Evolutionary conservation across 2,888 invertebrate genomes (phyloP), one percentile per base, ranked within the genome.

Genomic region (Myopa tessellatipennis): DNA sequence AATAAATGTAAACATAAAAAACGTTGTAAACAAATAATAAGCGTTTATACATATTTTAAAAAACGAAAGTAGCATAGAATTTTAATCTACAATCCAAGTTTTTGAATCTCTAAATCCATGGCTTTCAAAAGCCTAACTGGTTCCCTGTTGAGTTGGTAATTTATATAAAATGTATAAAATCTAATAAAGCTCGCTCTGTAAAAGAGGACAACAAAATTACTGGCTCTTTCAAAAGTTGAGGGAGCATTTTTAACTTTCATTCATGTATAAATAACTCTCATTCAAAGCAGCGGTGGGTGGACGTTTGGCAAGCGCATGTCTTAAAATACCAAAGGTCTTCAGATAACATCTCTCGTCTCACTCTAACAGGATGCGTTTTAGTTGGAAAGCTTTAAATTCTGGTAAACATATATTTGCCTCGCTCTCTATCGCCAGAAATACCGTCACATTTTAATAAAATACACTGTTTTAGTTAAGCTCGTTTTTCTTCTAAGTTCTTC

Each of bases 391-490:
- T 26, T 18, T 67, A 18, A 52, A 1, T 34, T 4, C 5, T 8
- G 8, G 26, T 40, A 14, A 18, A 8, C 4, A 18, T 10, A 4
- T 18, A 6, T 63, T 34, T 5, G 8, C 14, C 50, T 50, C 61
- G 12, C 58, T 63, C 61, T 18, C 34, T 5, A 18, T 63, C 18
- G 5, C 26, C 10, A 75, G 10, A 75, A 67, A 75, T 75, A 75
- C 68, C 74, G 58, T 75, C 74, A 75, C 68, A 55, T n/a, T 58
- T 58, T 38, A 38, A 68, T 26, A 26, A 26, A 26, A 26, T 26
- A 26, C 26, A 26, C 2, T 68, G 40, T 18, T 52, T 14, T 68
- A 68, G 45, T 10, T 61, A 75, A 75, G 74, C 55, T 75, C 68
- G 38, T 10, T 67, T 10, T 18, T 63, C 26, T 18, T 26, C 26